A percentile compares a stretch with the other conserved stretches of the same genome.
These are phyloP conservation scores for Eclectus roratus DNA, from an alignment of 2,113 vertebrate species.

Conservation along the genomic window DNA sequence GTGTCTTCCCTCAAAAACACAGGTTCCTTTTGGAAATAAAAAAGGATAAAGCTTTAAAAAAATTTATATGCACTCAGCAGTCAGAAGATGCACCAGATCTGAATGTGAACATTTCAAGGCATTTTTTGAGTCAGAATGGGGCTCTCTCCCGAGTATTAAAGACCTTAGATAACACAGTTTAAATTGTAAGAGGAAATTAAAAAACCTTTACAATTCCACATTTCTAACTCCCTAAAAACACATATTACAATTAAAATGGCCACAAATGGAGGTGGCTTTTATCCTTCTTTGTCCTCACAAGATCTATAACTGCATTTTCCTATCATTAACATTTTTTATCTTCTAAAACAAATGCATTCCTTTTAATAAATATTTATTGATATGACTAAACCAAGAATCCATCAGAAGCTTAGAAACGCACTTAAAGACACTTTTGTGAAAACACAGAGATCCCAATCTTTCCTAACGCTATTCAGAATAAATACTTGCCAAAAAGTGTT, in stretches of 20 bases:
- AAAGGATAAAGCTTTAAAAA: not conserved
- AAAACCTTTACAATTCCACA: not conserved
- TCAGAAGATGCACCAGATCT: not conserved
- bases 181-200: not conserved
- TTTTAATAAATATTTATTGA: conserved; percentile 16
- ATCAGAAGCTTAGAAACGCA: conserved; percentile 28
- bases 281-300: not conserved
- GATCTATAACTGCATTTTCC: not conserved
- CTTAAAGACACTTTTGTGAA: not conserved
- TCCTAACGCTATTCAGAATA: not conserved
- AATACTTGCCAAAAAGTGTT: not conserved
- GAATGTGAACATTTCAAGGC: not conserved
- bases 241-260: not conserved
- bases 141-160: not conserved
- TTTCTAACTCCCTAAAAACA: not conserved
- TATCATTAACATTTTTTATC: not conserved
- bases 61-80: not conserved
- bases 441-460: not conserved
- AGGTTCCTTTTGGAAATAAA: not conserved
- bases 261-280: not conserved
- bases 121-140: not conserved
- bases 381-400: not conserved
- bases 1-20: not conserved
- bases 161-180: not conserved
- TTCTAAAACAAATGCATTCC: not conserved